Conservation (phyloP, 2,113 vertebrate genomes). For the Pimephales promelas region DNA sequence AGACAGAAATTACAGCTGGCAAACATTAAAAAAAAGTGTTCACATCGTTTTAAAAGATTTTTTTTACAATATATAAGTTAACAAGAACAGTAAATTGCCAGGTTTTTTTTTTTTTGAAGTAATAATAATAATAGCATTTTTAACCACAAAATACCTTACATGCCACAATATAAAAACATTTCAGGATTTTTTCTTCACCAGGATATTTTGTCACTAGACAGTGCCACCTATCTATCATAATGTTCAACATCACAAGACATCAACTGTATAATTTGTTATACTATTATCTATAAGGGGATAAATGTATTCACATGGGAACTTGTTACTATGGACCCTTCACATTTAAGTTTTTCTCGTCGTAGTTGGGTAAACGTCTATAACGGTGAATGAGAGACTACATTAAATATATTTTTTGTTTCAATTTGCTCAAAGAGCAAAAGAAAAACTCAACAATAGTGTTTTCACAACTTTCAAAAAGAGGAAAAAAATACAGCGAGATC, state of each 20-base stretch:
- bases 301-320: not conserved
- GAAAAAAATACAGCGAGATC: too few species aligned
- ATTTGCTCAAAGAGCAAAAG: too few species aligned
- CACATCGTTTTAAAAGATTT: not conserved
- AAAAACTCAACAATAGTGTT: too few species aligned
- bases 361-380: too few species aligned
- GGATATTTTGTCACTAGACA: not conserved
- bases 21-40: not conserved
- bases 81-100: not conserved
- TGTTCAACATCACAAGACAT: not conserved
- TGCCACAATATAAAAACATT: not conserved
- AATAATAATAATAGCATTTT: not conserved
- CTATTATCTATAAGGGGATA: not conserved
- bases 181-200: not conserved
- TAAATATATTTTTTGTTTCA: too few species aligned
- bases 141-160: not conserved
- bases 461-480: too few species aligned
- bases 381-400: too few species aligned
- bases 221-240: slow-evolving; percentile 17
- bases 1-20: not conserved
- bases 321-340: not conserved
- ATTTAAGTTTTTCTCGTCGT: too few species aligned
- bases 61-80: not conserved
- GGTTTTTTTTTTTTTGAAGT: not conserved
- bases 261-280: not conserved